phyloP scores from a whole-genome alignment of 2,113 vertebrate species.

The Empidonax traillii region DNA sequence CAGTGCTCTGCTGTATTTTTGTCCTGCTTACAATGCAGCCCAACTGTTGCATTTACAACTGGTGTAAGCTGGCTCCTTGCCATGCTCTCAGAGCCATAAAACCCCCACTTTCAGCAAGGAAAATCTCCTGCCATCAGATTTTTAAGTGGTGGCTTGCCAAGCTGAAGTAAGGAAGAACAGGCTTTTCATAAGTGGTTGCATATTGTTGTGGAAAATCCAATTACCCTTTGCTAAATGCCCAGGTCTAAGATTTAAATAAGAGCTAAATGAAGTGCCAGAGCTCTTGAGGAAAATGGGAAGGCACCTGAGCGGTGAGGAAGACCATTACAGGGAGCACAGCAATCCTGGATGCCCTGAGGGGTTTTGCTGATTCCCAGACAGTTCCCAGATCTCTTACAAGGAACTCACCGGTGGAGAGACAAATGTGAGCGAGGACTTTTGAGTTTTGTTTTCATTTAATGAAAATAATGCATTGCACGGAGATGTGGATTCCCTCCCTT shows the following conservation, averaged over 20 bases:
- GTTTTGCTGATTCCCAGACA: not conserved
- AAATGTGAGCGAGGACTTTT: not conserved
- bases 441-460: not conserved
- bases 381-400: not conserved
- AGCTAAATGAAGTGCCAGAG: not conserved
- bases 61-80: not conserved
- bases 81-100: not conserved
- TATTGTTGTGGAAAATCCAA: not conserved
- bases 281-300: not conserved
- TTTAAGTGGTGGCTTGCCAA: not conserved
- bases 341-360: not conserved
- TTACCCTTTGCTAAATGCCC: not conserved
- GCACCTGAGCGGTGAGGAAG: not conserved
- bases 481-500: not conserved
- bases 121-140: conserved; percentile 5
- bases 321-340: not conserved
- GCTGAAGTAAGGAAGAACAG: conserved; percentile 4
- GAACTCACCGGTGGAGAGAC: not conserved
- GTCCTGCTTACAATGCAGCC: not conserved
- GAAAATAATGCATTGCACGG: not conserved
- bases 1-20: not conserved
- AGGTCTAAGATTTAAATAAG: not conserved
- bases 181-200: not conserved
- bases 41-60: not conserved
- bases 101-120: not conserved